Conservation (phyloP, 2,888 invertebrate species). For the Pollenia labialis region DNA sequence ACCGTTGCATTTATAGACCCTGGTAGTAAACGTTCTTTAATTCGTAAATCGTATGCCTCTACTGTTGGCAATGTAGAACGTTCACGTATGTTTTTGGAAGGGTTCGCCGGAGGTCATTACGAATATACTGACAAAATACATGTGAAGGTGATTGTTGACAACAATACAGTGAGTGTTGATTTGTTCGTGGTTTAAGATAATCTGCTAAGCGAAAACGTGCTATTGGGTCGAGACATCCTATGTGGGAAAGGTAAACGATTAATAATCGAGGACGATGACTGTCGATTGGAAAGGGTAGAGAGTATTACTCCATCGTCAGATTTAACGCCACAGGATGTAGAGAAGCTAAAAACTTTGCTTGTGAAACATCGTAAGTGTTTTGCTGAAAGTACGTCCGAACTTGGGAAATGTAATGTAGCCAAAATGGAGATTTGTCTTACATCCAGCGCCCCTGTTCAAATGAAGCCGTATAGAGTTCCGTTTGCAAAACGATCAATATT, state of each 20-base stretch:
- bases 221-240: constrained; percentile 55
- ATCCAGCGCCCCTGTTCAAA: too few relatives aligned
- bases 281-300: constrained; percentile 20
- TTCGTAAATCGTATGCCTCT: too few relatives aligned
- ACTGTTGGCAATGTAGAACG: constrained; percentile 16
- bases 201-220: constrained; percentile 40
- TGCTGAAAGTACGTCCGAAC: too few relatives aligned
- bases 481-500: too few relatives aligned
- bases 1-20: neutral
- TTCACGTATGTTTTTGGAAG: neutral
- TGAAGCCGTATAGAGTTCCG: too few relatives aligned
- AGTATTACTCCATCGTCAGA: too few relatives aligned
- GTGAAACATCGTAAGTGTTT: too few relatives aligned
- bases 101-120: constrained; percentile 16
- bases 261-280: constrained; percentile 56
- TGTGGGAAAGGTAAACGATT: constrained; percentile 58
- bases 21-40: too few relatives aligned
- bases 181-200: constrained; percentile 61
- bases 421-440: too few relatives aligned
- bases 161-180: constrained; percentile 4
- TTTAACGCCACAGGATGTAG: too few relatives aligned
- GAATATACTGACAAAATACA: neutral
- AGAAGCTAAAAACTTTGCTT: too few relatives aligned
- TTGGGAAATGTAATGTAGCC: too few relatives aligned
- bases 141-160: neutral